Percentiles rank a stretch among this genome's conserved stretches.
Evolutionary conservation across 2,113 vertebrate species (phyloP).

Genomic region (Formicarius rufipectus): DNA sequence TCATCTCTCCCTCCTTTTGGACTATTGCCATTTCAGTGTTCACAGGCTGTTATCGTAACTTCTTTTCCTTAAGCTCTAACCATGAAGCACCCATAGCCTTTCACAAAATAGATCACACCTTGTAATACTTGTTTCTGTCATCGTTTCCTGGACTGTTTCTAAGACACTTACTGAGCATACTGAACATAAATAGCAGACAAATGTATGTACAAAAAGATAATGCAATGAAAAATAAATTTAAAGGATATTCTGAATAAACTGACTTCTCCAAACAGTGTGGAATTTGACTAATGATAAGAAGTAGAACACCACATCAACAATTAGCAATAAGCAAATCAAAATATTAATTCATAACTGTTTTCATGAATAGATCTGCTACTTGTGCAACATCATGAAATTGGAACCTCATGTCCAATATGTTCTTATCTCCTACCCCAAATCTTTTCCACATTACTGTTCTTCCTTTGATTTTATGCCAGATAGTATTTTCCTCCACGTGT

Average conservation of each 20-base stretch:
- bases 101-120: slow-evolving; percentile 49
- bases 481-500: slow-evolving; percentile 53
- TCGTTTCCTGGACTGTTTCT: slow-evolving; percentile 11
- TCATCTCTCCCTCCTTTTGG: not conserved
- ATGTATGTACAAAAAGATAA: not conserved
- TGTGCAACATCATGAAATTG: slow-evolving; percentile 8
- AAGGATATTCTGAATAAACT: not conserved
- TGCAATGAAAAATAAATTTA: not conserved
- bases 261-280: not conserved
- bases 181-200: not conserved
- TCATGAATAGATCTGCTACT: slow-evolving; percentile 18
- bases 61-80: slow-evolving; percentile 26
- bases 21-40: slow-evolving; percentile 14
- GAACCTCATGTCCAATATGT: slow-evolving; percentile 45
- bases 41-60: slow-evolving; percentile 1
- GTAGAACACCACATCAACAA: not conserved
- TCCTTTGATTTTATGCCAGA: slow-evolving; percentile 54
- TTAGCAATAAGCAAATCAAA: not conserved
- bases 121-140: slow-evolving; percentile 47
- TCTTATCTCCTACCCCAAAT: slow-evolving; percentile 35
- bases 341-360: not conserved
- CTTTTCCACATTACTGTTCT: slow-evolving; percentile 50
- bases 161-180: not conserved
- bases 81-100: not conserved
- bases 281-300: not conserved